Base-by-base conservation (phyloP, 2,888 invertebrate species). In the Cataglyphis albicans region DNA sequence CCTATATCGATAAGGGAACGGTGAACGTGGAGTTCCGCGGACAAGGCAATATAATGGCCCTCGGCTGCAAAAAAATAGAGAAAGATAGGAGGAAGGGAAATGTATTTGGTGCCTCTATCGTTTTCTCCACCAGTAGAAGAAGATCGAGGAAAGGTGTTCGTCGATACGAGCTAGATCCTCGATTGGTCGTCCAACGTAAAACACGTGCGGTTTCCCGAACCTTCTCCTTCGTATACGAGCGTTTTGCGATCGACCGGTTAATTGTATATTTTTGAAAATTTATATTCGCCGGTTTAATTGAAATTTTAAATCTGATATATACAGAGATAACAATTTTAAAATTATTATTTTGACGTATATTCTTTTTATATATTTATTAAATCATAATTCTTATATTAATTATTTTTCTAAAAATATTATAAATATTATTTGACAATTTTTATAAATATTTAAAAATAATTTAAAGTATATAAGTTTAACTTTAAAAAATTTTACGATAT, bases 1-100 rank as follows among this genome's bases (percentile, higher is more conserved):
- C n/a, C 89, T 89, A 88, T 80, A 70, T 57, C 73, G 84, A 41
- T n/a, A 18, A 64, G 63, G 55, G 61, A n/a, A 21, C 52, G n/a
- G 63, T 9, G 78, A 55, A 57, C 70, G 84, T 29, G n/a, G 38
- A 81, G 65, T 64, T 48, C 38, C 55, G 32, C 59, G 82, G 81
- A 59, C 78, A 68, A 85, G 87, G 81, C 84, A 84, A 87, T 88
- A 89, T 89, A 91, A 91, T 86, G 75, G 15, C 64, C 64, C n/a
- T 29, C 32, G 52, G 18, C 35, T 38, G 12, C 44, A 55, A 72
- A 72, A 74, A 76, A 81, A 55, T n/a, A 29, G 41, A 29, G 25
- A 18, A 21, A 32, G n/a, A 18, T 21, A 44, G 57, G 55, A n/a
- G 21, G 41, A 64, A n/a, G 57, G 70, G 68, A 86, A 88, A 85